Evolutionary conservation across 2,888 invertebrate species (phyloP), one percentile per base, ranked within the genome.

Genomic region (Orthonevra nobilis): DNA sequence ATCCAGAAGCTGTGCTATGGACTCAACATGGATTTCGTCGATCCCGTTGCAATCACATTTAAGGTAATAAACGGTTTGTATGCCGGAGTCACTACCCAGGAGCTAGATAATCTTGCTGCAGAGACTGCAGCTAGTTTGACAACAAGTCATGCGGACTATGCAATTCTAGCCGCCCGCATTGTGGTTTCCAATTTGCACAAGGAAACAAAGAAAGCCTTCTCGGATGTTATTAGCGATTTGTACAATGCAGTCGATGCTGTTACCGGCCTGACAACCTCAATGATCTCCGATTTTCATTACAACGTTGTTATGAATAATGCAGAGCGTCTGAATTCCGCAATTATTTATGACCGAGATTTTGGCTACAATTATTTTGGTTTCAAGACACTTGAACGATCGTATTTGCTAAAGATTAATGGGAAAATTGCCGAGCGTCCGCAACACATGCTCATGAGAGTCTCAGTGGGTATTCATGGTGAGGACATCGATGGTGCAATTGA

Each of bases 91-190:
- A 97, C 97, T 4, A 99, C 99, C 0, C 95, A 97, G 12, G 98
- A 99, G 87, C 90, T 99, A 83, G 99, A 99, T 89, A 99, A 98
- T 87, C 90, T 99, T 81, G 99, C 99, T 40, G 99, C 99, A 0
- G 99, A 99, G 90, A 99, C 96, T 34, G 97, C 99, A n/a, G 99
- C 99, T 7, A 96, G 96, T 23, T 95, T 98, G 95, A 98, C 99
- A 0, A 97, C 97, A 2, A 94, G 95, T 85, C 99, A 99, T 90
- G 97, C 98, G 0, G 99, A 99, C 90, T 99, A 99, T 91, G 98
- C 95, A 3, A 90, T 94, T 70, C 89, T 96, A 54, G 96, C 96
- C 58, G 96, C 95, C 2, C 92, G 99, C 82, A 95, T 99, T 85
- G 98, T 97, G 4, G 94, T 99, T 40, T 98, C 98, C 0, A 99